Evolutionary conservation across 2,113 vertebrate genomes (phyloP), one percentile per base, ranked within the genome.

Genomic region (Typhlomys cinereus): DNA sequence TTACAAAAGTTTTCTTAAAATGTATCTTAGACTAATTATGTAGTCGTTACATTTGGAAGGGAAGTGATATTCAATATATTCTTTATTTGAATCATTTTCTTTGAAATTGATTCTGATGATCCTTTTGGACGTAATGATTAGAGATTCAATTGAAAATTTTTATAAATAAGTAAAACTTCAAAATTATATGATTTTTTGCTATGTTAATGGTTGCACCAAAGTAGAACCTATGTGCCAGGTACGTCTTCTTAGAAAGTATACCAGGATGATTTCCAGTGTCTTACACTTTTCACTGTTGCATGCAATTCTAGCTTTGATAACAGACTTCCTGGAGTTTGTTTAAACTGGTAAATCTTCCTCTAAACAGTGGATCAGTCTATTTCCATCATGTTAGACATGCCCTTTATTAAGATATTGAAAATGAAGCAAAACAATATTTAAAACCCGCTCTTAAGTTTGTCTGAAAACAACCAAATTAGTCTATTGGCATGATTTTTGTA

Each of bases 351-450:
- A 66, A 9, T 83, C 59, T 79, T 44, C 25, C 34, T 84, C 50
- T 66, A n/a, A 36, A 88, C 48, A 66, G 74, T 73, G 78, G 83
- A 96, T 93, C 80, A 87, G 71, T 87, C 52, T 89, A 89, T 94
- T 95, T 92, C 90, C 57, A 85, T 74, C 91, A 80, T 82, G 54
- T 59, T 90, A 96, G 41, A 36, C 6, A 76, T 67, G 76, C 62
- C 80, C 83, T 36, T 44, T 84, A 73, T 48, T 69, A 93, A 29
- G 88, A 87, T 80, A 23, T 94, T 95, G 88, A 87, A 92, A 41
- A 86, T 94, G 85, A 97, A 96, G 23, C 0, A 94, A 52, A 92
- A 81, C 83, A 75, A 79, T 91, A 86, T 25, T 93, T 84, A 69
- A 95, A 93, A 81, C 81, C 50, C 20, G 86, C 15, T 61, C 10